Evolutionary conservation across 2,888 invertebrate genomes (phyloP), one percentile per base, ranked within the genome.

Genomic region (Chelonus formosanus): DNA sequence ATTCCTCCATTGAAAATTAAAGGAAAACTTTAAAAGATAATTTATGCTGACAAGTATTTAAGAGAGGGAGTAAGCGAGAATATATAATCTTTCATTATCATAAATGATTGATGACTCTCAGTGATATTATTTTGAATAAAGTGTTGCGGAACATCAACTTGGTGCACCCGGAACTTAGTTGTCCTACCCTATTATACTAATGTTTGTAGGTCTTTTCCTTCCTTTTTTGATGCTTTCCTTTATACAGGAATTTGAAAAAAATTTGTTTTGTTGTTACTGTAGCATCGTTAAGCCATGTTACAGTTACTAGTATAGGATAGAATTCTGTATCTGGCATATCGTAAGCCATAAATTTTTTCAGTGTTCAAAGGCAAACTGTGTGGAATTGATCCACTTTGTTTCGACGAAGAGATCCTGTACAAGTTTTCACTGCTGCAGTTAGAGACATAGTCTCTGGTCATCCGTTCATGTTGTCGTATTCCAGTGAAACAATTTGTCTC

Each of bases 361-460:
- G 54, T 64, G 73, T 63, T 73, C 73, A 71, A 74, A 73, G 70
- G 68, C 74, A 76, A 76, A 73, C 76, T 73, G 72, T 71, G 70
- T 73, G 73, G 72, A 76, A 75, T 76, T 75, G 75, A 76, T 76
- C 71, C 73, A 68, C 73, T 76, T 69, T 70, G 65, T 70, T 73
- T 71, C 68, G 59, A 55, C 59, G 48, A 57, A 44, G 35, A 34
- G 48, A 47, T 34, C 52, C n/a, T 40, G 36, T 43, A 52, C 55
- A 45, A n/a, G n/a, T 32, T 53, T 53, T 53, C 53, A 34, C 34
- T 32, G n/a, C n/a, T 53, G n/a, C 53, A 34, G 53, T 34, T 53
- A 34, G 53, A 53, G 53, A 20, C 20, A 50, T 31, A 20, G 50
- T 50, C 53, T 53, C 32, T n/a, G 8, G n/a, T 53, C 35, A 20